A percentile compares a stretch with the other conserved stretches of the same genome.
These are phyloP conservation scores for Astyanax mexicanus DNA, from an alignment of 2,797 vertebrate genomes.

Conservation along the genomic window DNA sequence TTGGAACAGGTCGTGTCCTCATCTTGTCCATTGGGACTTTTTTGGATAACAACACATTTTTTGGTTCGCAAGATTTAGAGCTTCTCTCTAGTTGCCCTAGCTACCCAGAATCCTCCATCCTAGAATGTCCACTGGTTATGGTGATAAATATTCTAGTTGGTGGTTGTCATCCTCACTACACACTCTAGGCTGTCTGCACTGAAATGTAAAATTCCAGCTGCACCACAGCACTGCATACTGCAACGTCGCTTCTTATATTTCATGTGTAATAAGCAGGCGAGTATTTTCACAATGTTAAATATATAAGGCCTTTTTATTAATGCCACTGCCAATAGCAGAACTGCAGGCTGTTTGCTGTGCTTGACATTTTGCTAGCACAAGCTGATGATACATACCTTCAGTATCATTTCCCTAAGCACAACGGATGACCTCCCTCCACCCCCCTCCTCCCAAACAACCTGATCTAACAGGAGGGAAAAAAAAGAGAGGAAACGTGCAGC, in stretches of 20 bases:
- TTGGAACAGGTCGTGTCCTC: too few species aligned
- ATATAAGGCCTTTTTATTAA: conserved; percentile 34
- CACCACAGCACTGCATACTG: neutral
- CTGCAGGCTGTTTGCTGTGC: conserved; percentile 33
- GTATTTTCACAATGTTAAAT: conserved; percentile 27
- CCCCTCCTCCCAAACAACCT: conserved; percentile 31
- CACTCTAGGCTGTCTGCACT: neutral
- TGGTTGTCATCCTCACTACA: too few species aligned
- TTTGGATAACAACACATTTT: too few species aligned
- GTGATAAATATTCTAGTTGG: too few species aligned
- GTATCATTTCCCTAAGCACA: conserved; percentile 41
- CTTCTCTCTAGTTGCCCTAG: too few species aligned
- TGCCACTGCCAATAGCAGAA: conserved; percentile 35
- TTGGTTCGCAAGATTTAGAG: too few species aligned
- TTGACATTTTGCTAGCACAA: conserved; percentile 32
- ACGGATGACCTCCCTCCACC: conserved; percentile 15
- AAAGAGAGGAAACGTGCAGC: conserved; percentile 44
- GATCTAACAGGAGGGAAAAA: conserved; percentile 45
- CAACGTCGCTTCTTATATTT: neutral
- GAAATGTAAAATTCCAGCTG: neutral
- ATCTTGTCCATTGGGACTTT: too few species aligned
- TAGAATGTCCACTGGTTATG: too few species aligned
- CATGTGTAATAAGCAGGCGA: neutral
- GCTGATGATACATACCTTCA: conserved; percentile 36
- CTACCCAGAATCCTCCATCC: too few species aligned